Base-by-base conservation (phyloP, 2,888 invertebrate genomes). In the Eupithecia centaureata region DNA sequence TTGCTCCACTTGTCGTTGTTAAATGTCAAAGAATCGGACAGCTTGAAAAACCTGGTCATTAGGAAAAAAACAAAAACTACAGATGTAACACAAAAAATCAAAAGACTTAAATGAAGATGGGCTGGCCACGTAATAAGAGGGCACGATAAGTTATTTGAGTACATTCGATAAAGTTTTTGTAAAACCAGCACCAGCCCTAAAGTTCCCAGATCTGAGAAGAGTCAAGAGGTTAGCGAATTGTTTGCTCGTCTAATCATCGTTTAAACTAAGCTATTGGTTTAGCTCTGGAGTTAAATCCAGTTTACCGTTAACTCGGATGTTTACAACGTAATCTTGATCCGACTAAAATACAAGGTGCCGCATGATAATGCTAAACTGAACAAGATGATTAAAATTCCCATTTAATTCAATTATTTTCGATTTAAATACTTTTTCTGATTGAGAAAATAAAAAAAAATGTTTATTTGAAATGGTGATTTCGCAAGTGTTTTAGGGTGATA, bases 171-270 rank as follows among this genome's bases (percentile, higher is more conserved):
- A 62, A 47, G 60, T 12, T 59, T n/a, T 25, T 38, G 13, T 27
- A 58, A 32, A 64, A 42, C 52, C 25, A 10, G 71, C 71, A 77
- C 33, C 79, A 85, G 65, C 85, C 83, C 85, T 85, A 63, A 56
- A 42, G 38, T 61, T 66, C 27, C n/a, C 4, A 73, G 83, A 81
- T 83, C 80, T 83, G 70, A 75, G 69, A 64, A 73, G 74, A 84
- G 85, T 84, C 81, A 83, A 82, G 77, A 80, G 88, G 87, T 88
- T 85, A 87, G 79, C 82, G 81, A 78, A 82, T 85, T 82, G 84
- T 86, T 83, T 79, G 81, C 79, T 72, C 73, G 77, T 79, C 80
- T 86, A 85, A 87, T 86, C 83, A 83, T 83, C 79, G 81, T 80
- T 82, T 80, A 79, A 80, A 79, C 79, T 79, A 79, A 84, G 80